These are phyloP conservation scores for Campylomormyrus numenius DNA, from an alignment of 2,113 vertebrate genomes.

Conservation along the genomic window DNA sequence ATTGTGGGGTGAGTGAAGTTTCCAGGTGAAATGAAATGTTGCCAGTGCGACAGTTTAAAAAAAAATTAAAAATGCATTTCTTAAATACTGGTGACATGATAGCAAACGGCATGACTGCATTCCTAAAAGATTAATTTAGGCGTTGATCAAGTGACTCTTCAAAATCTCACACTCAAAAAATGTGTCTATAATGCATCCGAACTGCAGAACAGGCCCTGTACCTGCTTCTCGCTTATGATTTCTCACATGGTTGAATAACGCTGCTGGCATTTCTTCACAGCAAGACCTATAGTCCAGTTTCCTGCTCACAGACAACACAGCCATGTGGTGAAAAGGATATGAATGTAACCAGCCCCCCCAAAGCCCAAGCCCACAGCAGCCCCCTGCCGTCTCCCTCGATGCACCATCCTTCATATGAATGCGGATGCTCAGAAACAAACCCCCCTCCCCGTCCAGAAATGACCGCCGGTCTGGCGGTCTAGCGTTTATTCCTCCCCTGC, in stretches of 20 bases:
- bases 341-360: not conserved
- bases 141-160: not conserved
- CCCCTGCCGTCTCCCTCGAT: not conserved
- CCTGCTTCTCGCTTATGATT: not conserved
- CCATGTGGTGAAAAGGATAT: not conserved
- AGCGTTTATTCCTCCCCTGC: slow-evolving; percentile 23
- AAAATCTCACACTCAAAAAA: not conserved
- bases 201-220: not conserved
- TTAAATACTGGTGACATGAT: not conserved
- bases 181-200: not conserved
- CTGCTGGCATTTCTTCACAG: not conserved
- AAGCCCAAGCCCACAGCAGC: not conserved
- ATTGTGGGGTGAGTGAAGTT: not conserved
- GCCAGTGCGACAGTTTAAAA: not conserved
- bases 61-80: not conserved
- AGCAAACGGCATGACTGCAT: not conserved
- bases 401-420: not conserved
- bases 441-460: slow-evolving; percentile 17
- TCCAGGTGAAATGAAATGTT: not conserved
- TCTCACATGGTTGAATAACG: not conserved
- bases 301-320: not conserved
- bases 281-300: not conserved
- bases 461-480: slow-evolving; percentile 35
- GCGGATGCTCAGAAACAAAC: not conserved
- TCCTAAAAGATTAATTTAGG: not conserved